phyloP scores from a whole-genome alignment of 2,888 invertebrate genomes.

The Cyrtodaria siliqua region DNA sequence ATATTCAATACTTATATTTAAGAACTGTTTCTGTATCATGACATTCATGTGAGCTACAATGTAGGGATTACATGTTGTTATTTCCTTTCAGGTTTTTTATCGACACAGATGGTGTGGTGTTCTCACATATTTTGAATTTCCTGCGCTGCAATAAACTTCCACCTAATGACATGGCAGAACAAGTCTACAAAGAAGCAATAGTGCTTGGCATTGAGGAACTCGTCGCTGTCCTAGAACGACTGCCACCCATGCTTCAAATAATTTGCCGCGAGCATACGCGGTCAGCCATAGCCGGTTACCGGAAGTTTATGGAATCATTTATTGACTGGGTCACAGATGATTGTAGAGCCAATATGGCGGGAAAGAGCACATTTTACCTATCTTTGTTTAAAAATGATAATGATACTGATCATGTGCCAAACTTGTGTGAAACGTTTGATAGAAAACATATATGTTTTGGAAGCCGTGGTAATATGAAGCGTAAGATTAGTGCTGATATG shows the following conservation, averaged over 20 bases:
- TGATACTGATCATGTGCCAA: neutral
- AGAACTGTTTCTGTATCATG: too few species aligned
- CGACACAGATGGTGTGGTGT: neutral
- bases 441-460: neutral
- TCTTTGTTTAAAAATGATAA: neutral
- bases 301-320: neutral
- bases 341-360: neutral
- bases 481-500: neutral
- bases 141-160: neutral
- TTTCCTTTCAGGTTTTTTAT: neutral
- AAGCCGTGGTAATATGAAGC: neutral
- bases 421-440: neutral
- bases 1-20: too few species aligned
- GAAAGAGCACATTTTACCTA: neutral
- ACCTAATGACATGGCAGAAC: neutral
- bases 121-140: neutral
- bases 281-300: neutral
- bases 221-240: neutral
- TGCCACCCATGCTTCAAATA: neutral
- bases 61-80: too few species aligned
- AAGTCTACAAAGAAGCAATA: neutral
- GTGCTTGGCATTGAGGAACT: neutral
- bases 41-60: too few species aligned
- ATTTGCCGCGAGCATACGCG: neutral
- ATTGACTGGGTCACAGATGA: neutral